Evolutionary conservation across 1,140 invertebrate species (phyloP), one percentile per base, ranked within the genome.

Genomic region (Panulirus ornatus): DNA sequence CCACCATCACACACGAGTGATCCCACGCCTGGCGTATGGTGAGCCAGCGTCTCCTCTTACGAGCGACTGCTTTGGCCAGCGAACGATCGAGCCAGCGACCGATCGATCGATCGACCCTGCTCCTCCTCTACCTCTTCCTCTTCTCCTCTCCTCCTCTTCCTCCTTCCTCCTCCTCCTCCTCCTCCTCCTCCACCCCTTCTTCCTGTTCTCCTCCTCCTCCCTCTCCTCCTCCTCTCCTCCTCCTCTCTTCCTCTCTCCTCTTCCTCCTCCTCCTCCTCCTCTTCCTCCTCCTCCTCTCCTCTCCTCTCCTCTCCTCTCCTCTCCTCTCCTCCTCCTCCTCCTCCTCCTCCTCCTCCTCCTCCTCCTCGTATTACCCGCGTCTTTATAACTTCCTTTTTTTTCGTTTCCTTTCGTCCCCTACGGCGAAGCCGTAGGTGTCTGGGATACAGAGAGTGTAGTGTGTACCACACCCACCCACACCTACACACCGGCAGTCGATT

Each of bases 201-300:
- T 81, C 47, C 27, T 34, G 0, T 54, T 54, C 47, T 81, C 27
- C 27, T 27, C 36, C 6, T n/a, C 44, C 44, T 36, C n/a, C 27
- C n/a, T 19, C n/a, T 51, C n/a, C 34, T 27, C n/a, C 3, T 51
- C 36, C 16, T 81, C 16, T 34, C 36, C n/a, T 27, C n/a, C 36
- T 34, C 47, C 40, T 44, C 40, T 51, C 44, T 81, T 3, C n/a
- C 40, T 47, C 40, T 42, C 34, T 30, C 30, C 42, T 22, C 47
- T 44, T 42, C 66, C 36, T 38, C 36, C 66, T 40, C 27, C 42
- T n/a, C 42, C 40, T 40, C 36, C 42, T 40, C 44, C 70, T 40
- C 42, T 84, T 40, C 71, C 58, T 70, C 42, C 42, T 40, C 42
- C 36, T 40, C 63, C 42, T 66, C 47, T 47, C 40, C 42, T 71